Evolutionary conservation across 2,113 vertebrate species (phyloP), one percentile per base, ranked within the genome.

Genomic region (Brachionichthys hirsutus): DNA sequence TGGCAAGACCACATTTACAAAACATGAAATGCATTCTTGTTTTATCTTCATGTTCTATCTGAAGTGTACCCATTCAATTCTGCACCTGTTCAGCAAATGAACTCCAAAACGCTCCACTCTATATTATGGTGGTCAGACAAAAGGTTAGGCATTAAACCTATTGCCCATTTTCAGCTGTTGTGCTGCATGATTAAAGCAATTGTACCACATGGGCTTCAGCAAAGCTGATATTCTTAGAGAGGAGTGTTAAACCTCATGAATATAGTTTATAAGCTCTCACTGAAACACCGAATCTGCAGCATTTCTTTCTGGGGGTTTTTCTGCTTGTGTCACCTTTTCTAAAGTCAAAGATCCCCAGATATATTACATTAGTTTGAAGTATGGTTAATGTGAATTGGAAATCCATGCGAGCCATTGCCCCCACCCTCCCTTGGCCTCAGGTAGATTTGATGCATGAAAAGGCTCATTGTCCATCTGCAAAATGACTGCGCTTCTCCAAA

Each of bases 391-490:
- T 58, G 57, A 73, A 73, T 63, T 55, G 47, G 52, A 71, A 73
- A 67, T 78, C 68, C 43, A 56, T 63, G 43, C 44, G 40, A 61
- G 76, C 60, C 62, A 62, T 54, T 53, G 67, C 46, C 17, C 22
- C 49, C 67, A 62, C 43, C 30, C n/a, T n/a, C n/a, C n/a, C n/a
- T n/a, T 68, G 50, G 66, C 72, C 63, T 63, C 22, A 6, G 67
- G 68, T 53, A 67, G 51, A 67, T 69, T 51, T 75, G 70, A 70
- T 78, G 65, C 60, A 46, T 62, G 43, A 66, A 67, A 46, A 51
- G 53, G 36, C 53, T 71, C 62, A 55, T 79, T 80, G 65, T 69
- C 73, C 72, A 69, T 66, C 70, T 85, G 77, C 61, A 73, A 72
- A 79, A 81, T 52, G 50, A 58, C 63, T 60, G 30, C 55, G 60